Conservation (phyloP, 2,888 invertebrate genomes). For the Drosophila anomelani region DNA sequence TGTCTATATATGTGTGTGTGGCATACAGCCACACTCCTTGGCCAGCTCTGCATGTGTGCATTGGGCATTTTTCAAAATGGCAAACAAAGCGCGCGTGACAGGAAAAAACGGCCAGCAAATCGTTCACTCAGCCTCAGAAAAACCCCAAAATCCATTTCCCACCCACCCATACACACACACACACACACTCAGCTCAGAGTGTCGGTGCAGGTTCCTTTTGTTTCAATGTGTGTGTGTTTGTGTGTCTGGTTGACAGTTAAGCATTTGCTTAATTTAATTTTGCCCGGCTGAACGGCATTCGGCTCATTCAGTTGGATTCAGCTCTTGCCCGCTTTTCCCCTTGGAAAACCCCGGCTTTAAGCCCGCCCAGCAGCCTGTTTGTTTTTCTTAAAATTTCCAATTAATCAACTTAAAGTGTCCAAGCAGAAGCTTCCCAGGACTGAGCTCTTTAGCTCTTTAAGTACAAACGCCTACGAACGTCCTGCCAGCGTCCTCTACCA, state of each 20-base stretch:
- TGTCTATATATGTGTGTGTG: neutral
- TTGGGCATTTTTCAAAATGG: conserved; percentile 53
- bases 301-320: conserved; percentile 12
- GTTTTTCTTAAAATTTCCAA: conserved; percentile 46
- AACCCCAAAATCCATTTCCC: conserved; percentile 43
- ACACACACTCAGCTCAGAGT: conserved; percentile 1
- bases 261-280: conserved; percentile 55
- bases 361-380: conserved; percentile 18
- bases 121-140: conserved; percentile 46
- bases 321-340: neutral
- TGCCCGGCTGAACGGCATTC: conserved; percentile 34
- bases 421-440: neutral
- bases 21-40: conserved; percentile 7
- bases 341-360: conserved; percentile 2
- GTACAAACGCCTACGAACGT: neutral
- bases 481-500: neutral
- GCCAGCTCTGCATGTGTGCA: conserved; percentile 32
- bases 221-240: conserved; percentile 11
- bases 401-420: conserved; percentile 47
- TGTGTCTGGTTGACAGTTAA: conserved; percentile 29
- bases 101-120: conserved; percentile 49
- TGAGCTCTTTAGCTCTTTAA: conserved; percentile 13
- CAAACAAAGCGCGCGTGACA: conserved; percentile 54
- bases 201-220: conserved; percentile 17
- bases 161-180: conserved; percentile 3